A percentile compares a stretch with the other conserved stretches of the same genome.
phyloP scores from a whole-genome alignment of 2,113 vertebrate species.

The Elaphurus davidianus region DNA sequence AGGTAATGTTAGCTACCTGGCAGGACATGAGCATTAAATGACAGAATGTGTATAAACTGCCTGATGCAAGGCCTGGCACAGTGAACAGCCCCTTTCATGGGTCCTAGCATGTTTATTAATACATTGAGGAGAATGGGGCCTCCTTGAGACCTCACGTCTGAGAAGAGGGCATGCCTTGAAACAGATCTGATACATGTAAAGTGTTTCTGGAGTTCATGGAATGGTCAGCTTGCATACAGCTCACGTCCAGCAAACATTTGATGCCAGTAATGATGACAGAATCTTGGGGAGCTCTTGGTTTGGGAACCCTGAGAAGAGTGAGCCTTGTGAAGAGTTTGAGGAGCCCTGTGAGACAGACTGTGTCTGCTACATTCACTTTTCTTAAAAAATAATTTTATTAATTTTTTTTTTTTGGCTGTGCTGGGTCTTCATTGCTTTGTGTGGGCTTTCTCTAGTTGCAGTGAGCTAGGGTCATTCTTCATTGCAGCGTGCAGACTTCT shows the following conservation, averaged over 20 bases:
- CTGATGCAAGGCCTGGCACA: neutral
- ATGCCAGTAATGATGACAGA: neutral
- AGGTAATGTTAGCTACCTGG: neutral
- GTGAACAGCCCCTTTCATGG: neutral
- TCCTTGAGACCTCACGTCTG: neutral
- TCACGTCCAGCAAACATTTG: fast-evolving
- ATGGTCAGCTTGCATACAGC: neutral
- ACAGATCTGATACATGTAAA: neutral
- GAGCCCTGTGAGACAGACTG: neutral
- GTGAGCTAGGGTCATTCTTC: neutral
- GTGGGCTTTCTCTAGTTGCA: neutral
- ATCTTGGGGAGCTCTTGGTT: neutral
- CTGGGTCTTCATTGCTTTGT: neutral
- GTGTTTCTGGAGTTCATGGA: neutral
- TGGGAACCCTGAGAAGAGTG: neutral
- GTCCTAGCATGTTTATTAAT: neutral
- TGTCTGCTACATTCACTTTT: neutral
- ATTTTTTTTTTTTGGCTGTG: fast-evolving
- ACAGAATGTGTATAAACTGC: neutral
- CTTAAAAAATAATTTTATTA: neutral
- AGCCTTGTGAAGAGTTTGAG: neutral
- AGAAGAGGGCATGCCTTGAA: neutral
- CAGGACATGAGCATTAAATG: neutral
- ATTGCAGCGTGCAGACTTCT: neutral
- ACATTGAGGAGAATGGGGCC: neutral